Base-by-base conservation (phyloP, 2,113 vertebrate genomes). In the Alethe diademata region DNA sequence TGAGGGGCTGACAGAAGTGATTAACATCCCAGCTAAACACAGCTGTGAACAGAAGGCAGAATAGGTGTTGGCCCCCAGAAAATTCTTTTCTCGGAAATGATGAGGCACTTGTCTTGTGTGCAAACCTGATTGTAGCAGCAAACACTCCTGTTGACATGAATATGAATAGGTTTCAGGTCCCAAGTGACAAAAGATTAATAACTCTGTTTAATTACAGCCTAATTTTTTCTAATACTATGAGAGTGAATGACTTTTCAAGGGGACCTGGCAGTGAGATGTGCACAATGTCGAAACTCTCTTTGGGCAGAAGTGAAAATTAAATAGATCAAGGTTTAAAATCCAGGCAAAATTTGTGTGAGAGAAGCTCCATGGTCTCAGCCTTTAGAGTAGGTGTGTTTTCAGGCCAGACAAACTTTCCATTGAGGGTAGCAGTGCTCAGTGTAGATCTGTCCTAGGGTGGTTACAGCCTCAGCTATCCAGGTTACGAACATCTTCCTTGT, bases 181-280 rank as follows among this genome's bases (percentile, higher is more conserved):
- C 90, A 73, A 36, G 50, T 83, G 87, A 70, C 24, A 48, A 43
- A 75, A 95, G 67, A 56, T 76, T 92, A 91, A 92, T 95, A 91
- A 88, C 66, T 95, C 33, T 66, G 20, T 92, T 88, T 95, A 96
- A 95, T 95, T 93, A 79, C 71, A 96, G 76, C 66, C 87, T 73
- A 20, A 9, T 93, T 95, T 94, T 78, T 43, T 7, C 42, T 62
- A 43, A 43, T 66, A 54, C 51, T 76, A 6, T 58, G 57, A 85
- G 35, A 40, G 38, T 54, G 40, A 85, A 79, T 95, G 90, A 91
- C 71, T 94, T 93, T 95, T 96, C 94, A 95, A 97, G 92, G 93
- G 88, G 85, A 96, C 22, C 11, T 69, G 67, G 8, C 87, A 87
- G 31, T 20, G 74, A 74, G 57, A 56, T 36, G 53, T 47, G 22